Evolutionary conservation across 2,888 invertebrate species (phyloP), one percentile per base, ranked within the genome.

Genomic region (Candidula unifasciata): DNA sequence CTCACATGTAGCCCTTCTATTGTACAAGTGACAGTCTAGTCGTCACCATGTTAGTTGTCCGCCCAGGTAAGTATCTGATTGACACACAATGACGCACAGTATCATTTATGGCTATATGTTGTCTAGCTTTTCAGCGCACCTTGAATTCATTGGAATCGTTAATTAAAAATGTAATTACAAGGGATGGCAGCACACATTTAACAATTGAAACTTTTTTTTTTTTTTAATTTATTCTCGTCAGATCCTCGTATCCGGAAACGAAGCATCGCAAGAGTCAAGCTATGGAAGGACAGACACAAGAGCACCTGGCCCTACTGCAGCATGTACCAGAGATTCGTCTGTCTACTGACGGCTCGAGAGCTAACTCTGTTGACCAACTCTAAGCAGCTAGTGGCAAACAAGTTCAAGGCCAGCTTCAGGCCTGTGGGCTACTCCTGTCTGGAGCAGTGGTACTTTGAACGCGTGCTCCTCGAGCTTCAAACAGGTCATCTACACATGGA

Each of bases 361-460:
- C 21, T 73, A 35, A 35, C 81, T 1, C 33, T 57, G 30, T 16
- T 81, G 81, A 81, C 81, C 21, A 71, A n/a, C 3, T 73, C 81
- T 57, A 33, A 60, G 35, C 81, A 81, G 52, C 71, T 81, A 16
- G 60, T 81, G 24, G 81, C 81, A 35, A 81, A 81, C 60, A 81
- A 81, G 73, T 81, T 81, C 71, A 81, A 81, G 37, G 24, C 73
- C 21, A 33, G 57, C 24, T 52, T 57, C n/a, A 54, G 24, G 16
- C 81, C 81, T 16, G 8, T 73, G 27, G 81, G 81, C 1, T 81
- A 81, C 73, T 57, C 71, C 33, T 81, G 81, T n/a, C 24, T 81
- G 57, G 81, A 81, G 54, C 66, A 81, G 60, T 81, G 81, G 81
- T 81, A 73, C 35, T 81, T 57, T 30, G 27, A 69, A n/a, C 69